A percentile compares a stretch with the other conserved stretches of the same genome.
phyloP scores from a whole-genome alignment of 2,888 invertebrate genomes.

The Sesia apiformis region DNA sequence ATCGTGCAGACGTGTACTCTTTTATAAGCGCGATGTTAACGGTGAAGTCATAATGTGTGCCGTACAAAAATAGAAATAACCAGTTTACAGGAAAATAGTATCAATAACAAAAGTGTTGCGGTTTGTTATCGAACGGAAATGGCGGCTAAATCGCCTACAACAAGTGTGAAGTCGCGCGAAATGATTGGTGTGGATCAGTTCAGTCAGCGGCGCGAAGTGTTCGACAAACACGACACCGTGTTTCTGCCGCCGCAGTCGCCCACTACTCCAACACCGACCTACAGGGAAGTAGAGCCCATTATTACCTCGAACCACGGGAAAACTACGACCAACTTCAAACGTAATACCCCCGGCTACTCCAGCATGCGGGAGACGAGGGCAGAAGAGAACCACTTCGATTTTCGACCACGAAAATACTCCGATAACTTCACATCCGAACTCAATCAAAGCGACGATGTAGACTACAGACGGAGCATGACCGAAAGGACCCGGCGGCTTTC shows the following conservation, averaged over 20 bases:
- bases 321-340: constrained; percentile 60
- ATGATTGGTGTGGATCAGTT: constrained; percentile 66
- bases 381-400: constrained; percentile 47
- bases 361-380: constrained; percentile 62
- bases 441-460: constrained; percentile 61
- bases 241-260: constrained; percentile 58
- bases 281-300: constrained; percentile 50
- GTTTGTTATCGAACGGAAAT: constrained; percentile 71
- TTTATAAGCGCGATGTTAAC: constrained; percentile 62
- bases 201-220: constrained; percentile 69
- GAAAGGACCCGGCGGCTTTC: constrained; percentile 60
- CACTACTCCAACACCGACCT: constrained; percentile 31
- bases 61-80: constrained; percentile 63
- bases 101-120: constrained; percentile 69
- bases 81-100: constrained; percentile 70
- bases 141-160: constrained; percentile 65
- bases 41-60: constrained; percentile 71
- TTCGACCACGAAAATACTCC: constrained; percentile 61
- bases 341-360: constrained; percentile 56
- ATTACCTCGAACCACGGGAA: constrained; percentile 63
- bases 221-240: constrained; percentile 67
- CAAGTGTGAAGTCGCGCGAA: constrained; percentile 65
- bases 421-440: constrained; percentile 62
- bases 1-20: constrained; percentile 52
- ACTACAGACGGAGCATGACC: constrained; percentile 57